phyloP scores from a whole-genome alignment of 1,140 invertebrate genomes.

The Lasioglossum albipes region DNA sequence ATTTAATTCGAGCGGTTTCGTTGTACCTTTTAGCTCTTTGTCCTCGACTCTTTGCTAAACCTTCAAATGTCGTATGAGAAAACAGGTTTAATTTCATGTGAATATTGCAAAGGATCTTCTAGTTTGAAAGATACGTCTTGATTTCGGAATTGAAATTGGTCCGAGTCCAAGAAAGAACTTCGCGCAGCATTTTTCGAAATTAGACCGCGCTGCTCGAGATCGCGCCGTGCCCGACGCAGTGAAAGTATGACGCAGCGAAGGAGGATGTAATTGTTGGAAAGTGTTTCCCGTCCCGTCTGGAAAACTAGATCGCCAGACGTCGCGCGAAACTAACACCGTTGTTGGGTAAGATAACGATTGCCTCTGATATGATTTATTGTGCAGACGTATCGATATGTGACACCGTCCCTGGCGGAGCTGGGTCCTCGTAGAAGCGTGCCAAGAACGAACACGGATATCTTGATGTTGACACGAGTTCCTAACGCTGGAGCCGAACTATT shows the following conservation, averaged over 20 bases:
- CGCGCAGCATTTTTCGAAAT: not conserved
- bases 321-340: too few species aligned
- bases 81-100: too few species aligned
- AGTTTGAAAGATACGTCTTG: too few species aligned
- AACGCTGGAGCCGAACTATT: slow-evolving; percentile 84
- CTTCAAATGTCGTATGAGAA: too few species aligned
- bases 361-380: slow-evolving; percentile 17
- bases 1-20: not conserved
- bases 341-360: not conserved
- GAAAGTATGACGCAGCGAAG: slow-evolving; percentile 30
- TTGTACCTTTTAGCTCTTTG: too few species aligned
- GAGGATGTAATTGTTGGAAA: slow-evolving; percentile 36
- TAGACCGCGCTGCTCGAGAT: not conserved
- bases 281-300: slow-evolving; percentile 9
- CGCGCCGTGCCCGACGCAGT: slow-evolving; percentile 5
- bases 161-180: too few species aligned
- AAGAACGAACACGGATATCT: slow-evolving; percentile 79
- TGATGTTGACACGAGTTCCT: slow-evolving; percentile 85
- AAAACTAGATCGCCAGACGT: not conserved
- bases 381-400: slow-evolving; percentile 74
- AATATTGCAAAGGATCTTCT: too few species aligned
- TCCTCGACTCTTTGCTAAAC: too few species aligned
- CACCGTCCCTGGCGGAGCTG: slow-evolving; percentile 81
- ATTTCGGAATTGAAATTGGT: too few species aligned
- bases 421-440: slow-evolving; percentile 73